These are phyloP conservation scores for Yponomeuta evonymella DNA, from an alignment of 2,888 invertebrate genomes.

Conservation along the genomic window DNA sequence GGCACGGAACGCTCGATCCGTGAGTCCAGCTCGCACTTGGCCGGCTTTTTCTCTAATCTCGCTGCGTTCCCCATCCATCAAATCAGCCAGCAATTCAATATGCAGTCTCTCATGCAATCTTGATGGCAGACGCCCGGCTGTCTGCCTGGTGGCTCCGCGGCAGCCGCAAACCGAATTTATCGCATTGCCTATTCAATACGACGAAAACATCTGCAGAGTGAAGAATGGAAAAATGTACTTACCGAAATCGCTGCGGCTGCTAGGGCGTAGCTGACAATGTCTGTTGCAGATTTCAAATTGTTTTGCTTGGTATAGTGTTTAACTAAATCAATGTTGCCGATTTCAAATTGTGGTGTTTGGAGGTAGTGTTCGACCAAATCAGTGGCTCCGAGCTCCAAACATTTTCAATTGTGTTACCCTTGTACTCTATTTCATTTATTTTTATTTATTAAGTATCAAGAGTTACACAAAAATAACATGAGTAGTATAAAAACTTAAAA, in stretches of 20 bases:
- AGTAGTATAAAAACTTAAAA: too few species aligned
- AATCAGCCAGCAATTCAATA: constrained; percentile 13
- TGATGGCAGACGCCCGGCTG: constrained; percentile 38
- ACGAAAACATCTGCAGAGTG: constrained; percentile 58
- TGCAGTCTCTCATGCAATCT: constrained; percentile 13
- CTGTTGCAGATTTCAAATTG: neutral
- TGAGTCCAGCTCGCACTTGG: too few species aligned
- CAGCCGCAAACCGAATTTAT: constrained; percentile 65
- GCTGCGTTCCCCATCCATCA: constrained; percentile 12
- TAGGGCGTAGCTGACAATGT: constrained; percentile 3
- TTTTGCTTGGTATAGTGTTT: too few species aligned
- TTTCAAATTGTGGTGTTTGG: neutral
- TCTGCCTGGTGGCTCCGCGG: constrained; percentile 26
- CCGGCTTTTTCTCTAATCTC: too few species aligned
- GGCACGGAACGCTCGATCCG: too few species aligned
- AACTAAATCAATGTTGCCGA: too few species aligned
- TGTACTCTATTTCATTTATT: too few species aligned
- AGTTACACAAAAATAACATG: too few species aligned
- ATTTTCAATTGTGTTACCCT: neutral
- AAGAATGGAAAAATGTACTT: constrained; percentile 44
- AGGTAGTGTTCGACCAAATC: neutral
- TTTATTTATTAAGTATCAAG: too few species aligned
- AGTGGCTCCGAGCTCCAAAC: neutral
- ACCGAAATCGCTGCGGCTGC: constrained; percentile 18
- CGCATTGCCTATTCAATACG: constrained; percentile 70